Evolutionary conservation across 2,797 vertebrate species (phyloP), one percentile per base, ranked within the genome.

Genomic region (Euthynnus affinis): DNA sequence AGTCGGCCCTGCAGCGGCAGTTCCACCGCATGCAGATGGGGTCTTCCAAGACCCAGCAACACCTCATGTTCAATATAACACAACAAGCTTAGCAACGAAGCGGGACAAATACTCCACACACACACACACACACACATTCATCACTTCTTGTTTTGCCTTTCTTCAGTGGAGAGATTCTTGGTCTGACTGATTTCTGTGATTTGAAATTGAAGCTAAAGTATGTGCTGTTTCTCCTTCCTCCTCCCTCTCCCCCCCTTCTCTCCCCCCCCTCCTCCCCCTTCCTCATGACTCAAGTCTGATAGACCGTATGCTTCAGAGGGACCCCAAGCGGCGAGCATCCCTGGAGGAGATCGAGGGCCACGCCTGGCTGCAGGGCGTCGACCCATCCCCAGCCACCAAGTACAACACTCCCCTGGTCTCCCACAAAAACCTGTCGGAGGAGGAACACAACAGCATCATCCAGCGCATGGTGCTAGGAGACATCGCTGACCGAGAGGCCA

Each of bases 391-490:
- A 1, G 98, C 98, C 73, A 99, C 97, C 3, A 99, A 99, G 87
- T 99, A 95, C 79, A 99, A 95, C 91, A 98, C 97, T 83, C 98
- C 98, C 9, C 95, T 99, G 0, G 97, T 99, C n/a, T 99, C 98
- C 0, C 97, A 99, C 90, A 98, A 98, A 92, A 98, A 96, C 51
- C 95, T 99, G 60, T 99, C 97, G 0, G 98, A 99, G 46, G 98
- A 99, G 87, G 98, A 99, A 68, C 98, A 99, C 94, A 99, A 98
- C 92, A 96, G 98, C 82, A 99, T 99, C 87, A 98, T 99, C 73
- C 98, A 99, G 89, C 97, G 98, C 81, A 99, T 99, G 98, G 98
- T 98, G 72, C 96, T 99, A 0, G 98, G 98, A 10, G 98, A 99
- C 89, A 99, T 99, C 0, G 97, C 98, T 0, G 98, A 99, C 77